Evolutionary conservation across 2,888 invertebrate genomes (phyloP).

Genomic region (Aquatica leii): DNA sequence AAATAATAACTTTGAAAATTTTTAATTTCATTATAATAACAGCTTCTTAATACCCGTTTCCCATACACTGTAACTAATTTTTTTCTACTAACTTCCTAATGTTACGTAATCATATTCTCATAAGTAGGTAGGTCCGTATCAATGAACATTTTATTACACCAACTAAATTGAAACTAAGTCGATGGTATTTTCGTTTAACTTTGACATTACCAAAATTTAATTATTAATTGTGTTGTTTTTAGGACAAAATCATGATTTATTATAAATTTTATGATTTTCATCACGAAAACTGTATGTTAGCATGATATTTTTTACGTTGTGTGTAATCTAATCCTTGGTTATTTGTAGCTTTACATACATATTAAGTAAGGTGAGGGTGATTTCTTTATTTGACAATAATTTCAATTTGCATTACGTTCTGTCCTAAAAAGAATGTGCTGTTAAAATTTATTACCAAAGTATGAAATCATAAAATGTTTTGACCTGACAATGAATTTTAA

Average conservation of each 20-base stretch:
- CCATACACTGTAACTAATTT: too few relatives aligned
- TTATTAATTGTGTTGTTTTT: conserved; percentile 8
- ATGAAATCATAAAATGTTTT: too few relatives aligned
- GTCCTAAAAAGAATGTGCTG: too few relatives aligned
- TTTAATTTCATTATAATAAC: conserved; percentile 12
- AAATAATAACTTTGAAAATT: not conserved
- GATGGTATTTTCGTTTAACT: not conserved
- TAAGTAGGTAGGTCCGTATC: not conserved
- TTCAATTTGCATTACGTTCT: too few relatives aligned
- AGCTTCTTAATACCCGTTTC: conserved; percentile 4
- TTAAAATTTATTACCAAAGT: too few relatives aligned
- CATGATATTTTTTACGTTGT: conserved; percentile 15
- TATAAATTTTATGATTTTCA: conserved; percentile 8
- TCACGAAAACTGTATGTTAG: conserved; percentile 20
- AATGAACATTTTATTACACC: too few relatives aligned
- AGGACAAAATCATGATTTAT: conserved; percentile 7
- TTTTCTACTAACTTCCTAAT: too few relatives aligned
- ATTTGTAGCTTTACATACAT: not conserved
- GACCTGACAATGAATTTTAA: too few relatives aligned
- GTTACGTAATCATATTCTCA: not conserved
- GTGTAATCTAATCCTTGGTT: conserved; percentile 8
- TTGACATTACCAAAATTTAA: conserved; percentile 5
- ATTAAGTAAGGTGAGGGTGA: conserved; percentile 7
- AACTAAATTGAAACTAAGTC: not conserved
- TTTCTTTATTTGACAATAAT: conserved; percentile 4